Evolutionary conservation across 2,888 invertebrate species (phyloP).

Genomic region (Dynastes maya): DNA sequence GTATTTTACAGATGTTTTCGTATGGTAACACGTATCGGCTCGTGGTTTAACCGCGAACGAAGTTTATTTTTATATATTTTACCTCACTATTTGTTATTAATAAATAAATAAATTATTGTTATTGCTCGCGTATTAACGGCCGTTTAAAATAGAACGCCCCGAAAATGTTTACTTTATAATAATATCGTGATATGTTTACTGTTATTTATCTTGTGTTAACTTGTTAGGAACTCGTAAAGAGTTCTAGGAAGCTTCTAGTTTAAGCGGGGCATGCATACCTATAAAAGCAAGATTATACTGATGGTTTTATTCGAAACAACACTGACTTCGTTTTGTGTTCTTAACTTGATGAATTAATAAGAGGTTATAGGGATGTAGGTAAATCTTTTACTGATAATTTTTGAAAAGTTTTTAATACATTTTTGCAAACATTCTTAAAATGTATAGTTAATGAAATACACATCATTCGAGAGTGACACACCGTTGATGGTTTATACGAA

Average conservation of each 20-base stretch:
- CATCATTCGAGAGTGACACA: no score
- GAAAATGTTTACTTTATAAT: constrained; percentile 10
- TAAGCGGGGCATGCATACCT: no score
- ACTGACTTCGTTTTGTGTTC: no score
- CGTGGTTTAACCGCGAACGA: neutral
- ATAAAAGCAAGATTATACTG: no score
- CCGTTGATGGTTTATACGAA: no score
- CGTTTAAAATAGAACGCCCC: neutral
- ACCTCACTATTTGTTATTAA: constrained; percentile 20
- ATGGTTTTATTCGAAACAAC: no score
- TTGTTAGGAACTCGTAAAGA: constrained; percentile 27
- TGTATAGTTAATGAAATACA: no score
- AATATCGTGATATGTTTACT: constrained; percentile 18
- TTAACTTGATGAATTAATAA: no score
- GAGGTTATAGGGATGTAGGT: no score
- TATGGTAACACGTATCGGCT: neutral
- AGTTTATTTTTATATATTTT: constrained; percentile 13
- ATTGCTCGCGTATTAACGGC: neutral
- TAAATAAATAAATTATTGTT: constrained; percentile 19
- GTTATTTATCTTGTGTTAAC: constrained; percentile 22
- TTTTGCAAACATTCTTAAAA: no score
- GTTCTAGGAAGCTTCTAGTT: neutral
- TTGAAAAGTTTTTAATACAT: no score
- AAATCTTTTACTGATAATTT: no score
- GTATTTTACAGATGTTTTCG: neutral